Conservation (phyloP, 2,888 invertebrate species). For the Ophonus ardosiacus region DNA sequence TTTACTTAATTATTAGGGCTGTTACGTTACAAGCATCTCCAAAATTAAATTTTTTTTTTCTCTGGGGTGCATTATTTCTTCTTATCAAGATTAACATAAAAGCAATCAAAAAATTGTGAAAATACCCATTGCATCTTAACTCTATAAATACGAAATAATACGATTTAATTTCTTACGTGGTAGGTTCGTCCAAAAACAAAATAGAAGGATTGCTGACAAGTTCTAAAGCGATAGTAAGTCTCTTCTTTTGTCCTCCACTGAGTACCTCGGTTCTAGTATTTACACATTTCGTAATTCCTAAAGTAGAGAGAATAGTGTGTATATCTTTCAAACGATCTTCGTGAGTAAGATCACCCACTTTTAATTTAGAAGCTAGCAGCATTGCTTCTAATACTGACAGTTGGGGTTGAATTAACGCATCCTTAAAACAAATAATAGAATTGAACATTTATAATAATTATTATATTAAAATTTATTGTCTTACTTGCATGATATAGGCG, state of each 20-base stretch:
- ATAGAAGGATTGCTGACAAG: slow-evolving; percentile 90
- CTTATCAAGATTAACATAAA: too few species aligned
- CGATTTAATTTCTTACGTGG: slow-evolving; percentile 79
- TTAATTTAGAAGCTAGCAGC: slow-evolving; percentile 85
- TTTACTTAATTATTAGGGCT: too few species aligned
- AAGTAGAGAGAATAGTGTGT: slow-evolving; percentile 84
- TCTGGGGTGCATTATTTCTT: too few species aligned
- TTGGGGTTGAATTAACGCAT: slow-evolving; percentile 84
- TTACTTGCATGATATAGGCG: slow-evolving; percentile 85
- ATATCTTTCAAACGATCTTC: slow-evolving; percentile 78
- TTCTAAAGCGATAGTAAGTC: slow-evolving; percentile 87
- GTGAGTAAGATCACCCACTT: slow-evolving; percentile 80
- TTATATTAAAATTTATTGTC: not conserved
- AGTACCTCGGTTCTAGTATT: slow-evolving; percentile 82
- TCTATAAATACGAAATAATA: not conserved
- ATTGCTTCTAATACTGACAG: slow-evolving; percentile 86
- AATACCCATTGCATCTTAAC: too few species aligned
- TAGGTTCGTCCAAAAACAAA: slow-evolving; percentile 89
- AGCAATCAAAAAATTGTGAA: too few species aligned
- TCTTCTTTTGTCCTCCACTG: slow-evolving; percentile 88
- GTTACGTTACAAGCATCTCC: too few species aligned
- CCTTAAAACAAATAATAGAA: slow-evolving; percentile 73
- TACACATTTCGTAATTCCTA: slow-evolving; percentile 83
- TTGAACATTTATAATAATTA: not conserved
- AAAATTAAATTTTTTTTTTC: too few species aligned